Conservation (phyloP, 2,888 invertebrate species). For the Plebejus anna region DNA sequence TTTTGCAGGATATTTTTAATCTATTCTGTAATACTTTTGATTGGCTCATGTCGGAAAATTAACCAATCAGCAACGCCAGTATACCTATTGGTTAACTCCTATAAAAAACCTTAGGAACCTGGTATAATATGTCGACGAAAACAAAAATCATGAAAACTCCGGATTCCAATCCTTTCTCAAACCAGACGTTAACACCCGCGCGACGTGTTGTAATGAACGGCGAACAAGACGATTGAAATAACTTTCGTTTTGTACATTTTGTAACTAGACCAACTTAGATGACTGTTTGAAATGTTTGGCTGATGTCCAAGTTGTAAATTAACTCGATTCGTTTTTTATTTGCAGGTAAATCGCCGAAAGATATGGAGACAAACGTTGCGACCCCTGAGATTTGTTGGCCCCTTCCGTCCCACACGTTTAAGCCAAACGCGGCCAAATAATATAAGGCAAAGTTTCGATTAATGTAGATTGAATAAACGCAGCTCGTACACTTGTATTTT, state of each 20-base stretch:
- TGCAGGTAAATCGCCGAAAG: conserved; percentile 76
- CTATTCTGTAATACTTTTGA: no score
- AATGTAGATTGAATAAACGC: conserved; percentile 26
- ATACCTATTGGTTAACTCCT: neutral
- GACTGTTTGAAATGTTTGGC: conserved; percentile 76
- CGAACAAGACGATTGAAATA: conserved; percentile 57
- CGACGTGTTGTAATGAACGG: conserved; percentile 54
- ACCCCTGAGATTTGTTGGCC: conserved; percentile 51
- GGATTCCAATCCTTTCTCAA: neutral
- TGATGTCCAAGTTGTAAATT: conserved; percentile 70
- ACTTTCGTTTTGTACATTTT: conserved; percentile 71
- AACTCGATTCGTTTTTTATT: conserved; percentile 71
- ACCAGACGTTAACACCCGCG: neutral
- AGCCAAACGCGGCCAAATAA: conserved; percentile 36
- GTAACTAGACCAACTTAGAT: conserved; percentile 68
- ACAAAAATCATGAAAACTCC: neutral
- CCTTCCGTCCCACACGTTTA: conserved; percentile 41
- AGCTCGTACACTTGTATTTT: conserved; percentile 15
- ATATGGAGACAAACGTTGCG: conserved; percentile 52
- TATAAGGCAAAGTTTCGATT: conserved; percentile 29
- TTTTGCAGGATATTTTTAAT: no score
- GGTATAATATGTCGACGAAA: neutral
- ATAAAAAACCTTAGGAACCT: neutral
- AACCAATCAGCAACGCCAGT: neutral
- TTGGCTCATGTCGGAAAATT: neutral